A percentile compares a stretch with the other conserved stretches of the same genome.
Conservation (phyloP, 2,113 vertebrate species). For the Mionectes macconnelli region DNA sequence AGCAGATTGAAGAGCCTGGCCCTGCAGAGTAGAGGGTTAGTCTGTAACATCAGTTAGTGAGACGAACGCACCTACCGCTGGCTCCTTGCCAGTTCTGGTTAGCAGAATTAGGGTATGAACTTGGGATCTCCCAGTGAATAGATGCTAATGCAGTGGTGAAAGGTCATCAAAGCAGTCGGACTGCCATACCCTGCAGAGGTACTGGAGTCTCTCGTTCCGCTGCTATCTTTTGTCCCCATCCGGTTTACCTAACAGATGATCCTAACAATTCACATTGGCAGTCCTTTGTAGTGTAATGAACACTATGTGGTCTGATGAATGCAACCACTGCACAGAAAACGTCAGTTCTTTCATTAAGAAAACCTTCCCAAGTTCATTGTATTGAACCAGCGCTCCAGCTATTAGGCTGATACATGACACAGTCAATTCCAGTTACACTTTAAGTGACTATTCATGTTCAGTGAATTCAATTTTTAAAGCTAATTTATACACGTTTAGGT, state of each 20-base stretch:
- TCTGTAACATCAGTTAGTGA: not conserved
- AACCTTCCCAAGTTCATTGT: constrained; percentile 91
- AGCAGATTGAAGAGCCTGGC: not conserved
- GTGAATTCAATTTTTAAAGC: constrained; percentile 67
- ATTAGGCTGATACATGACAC: constrained; percentile 97
- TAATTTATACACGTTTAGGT: constrained; percentile 53
- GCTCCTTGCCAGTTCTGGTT: not conserved
- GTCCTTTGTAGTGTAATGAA: constrained; percentile 90
- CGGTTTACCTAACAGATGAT: constrained; percentile 88
- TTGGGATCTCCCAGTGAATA: not conserved
- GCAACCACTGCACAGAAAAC: constrained; percentile 87
- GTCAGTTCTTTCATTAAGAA: constrained; percentile 99
- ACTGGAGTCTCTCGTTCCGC: constrained; percentile 12
- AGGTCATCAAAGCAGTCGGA: constrained; percentile 40
- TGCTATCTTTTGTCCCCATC: constrained; percentile 77
- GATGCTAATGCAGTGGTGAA: not conserved
- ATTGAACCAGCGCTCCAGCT: constrained; percentile 92
- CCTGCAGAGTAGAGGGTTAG: not conserved
- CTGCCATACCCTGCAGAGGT: not conserved
- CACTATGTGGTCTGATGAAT: constrained; percentile 92
- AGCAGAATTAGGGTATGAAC: not conserved
- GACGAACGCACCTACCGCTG: not conserved
- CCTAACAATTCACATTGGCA: constrained; percentile 87
- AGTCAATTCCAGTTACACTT: constrained; percentile 95
- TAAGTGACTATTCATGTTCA: constrained; percentile 93